These are phyloP conservation scores for Redunca redunca DNA, from an alignment of 2,113 vertebrate genomes.

Conservation along the genomic window DNA sequence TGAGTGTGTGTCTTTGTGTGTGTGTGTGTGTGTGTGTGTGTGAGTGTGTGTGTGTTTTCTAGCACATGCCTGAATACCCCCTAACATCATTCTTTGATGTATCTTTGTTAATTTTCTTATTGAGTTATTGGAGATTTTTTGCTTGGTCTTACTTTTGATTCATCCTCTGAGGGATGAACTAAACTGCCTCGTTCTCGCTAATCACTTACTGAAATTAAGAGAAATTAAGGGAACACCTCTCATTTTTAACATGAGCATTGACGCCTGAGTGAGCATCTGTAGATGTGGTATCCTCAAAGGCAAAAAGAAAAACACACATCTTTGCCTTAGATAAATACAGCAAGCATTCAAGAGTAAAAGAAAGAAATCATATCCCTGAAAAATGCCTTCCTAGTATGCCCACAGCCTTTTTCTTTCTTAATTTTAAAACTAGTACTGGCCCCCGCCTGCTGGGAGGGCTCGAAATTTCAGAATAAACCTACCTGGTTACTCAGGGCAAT, in stretches of 20 bases:
- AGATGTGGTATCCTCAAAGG: background rate
- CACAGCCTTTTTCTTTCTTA: background rate
- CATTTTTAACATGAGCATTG: background rate
- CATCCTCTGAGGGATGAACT: background rate
- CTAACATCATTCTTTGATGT: background rate
- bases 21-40: background rate
- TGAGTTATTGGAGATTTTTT: background rate
- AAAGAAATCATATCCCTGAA: background rate
- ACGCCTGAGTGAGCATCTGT: background rate
- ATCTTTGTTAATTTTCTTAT: background rate
- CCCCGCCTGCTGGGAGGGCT: background rate
- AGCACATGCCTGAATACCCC: background rate
- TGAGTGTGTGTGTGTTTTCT: background rate
- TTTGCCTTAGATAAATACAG: background rate
- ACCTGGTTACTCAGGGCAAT: background rate
- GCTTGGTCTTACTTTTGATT: background rate
- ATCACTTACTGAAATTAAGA: background rate
- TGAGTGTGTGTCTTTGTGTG: background rate
- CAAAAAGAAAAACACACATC: background rate
- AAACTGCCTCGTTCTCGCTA: background rate
- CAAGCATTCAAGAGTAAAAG: background rate
- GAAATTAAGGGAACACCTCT: background rate
- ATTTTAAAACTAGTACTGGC: background rate
- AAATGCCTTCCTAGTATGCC: background rate
- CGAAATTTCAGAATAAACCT: background rate